Conservation (phyloP, 2,797 vertebrate genomes). For the Eurystomus glaucurus region DNA sequence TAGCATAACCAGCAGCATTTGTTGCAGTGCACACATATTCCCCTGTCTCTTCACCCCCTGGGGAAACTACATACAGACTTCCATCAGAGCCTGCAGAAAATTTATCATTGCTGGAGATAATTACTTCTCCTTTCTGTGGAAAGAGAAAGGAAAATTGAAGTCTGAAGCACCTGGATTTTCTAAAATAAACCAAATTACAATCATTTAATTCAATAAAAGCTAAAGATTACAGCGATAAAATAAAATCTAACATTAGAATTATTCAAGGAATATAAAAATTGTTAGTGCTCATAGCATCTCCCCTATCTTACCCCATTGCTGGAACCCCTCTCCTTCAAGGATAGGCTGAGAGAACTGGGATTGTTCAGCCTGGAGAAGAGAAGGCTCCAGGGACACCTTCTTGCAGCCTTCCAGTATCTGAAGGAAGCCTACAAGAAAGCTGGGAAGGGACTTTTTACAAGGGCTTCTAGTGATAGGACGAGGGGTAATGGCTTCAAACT, state of each 20-base stretch:
- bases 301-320: not conserved
- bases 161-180: not conserved
- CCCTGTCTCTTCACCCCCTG: constrained; percentile 90
- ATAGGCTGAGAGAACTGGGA: no score
- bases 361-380: no score
- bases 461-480: no score
- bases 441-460: no score
- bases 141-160: not conserved
- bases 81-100: constrained; percentile 90
- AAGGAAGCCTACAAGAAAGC: no score
- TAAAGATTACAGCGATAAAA: not conserved
- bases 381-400: no score
- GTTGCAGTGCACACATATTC: constrained; percentile 94
- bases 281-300: not conserved
- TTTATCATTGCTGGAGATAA: constrained; percentile 83
- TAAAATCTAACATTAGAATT: not conserved
- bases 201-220: not conserved
- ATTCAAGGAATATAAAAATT: not conserved
- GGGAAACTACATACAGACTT: constrained; percentile 88
- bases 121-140: constrained; percentile 89
- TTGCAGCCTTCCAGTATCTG: no score
- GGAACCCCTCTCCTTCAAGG: no score
- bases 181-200: not conserved
- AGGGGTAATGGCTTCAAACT: no score
- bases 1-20: constrained; percentile 91